These are phyloP conservation scores for Aleadryas rufinucha DNA, from an alignment of 2,113 vertebrate species.

Conservation along the genomic window DNA sequence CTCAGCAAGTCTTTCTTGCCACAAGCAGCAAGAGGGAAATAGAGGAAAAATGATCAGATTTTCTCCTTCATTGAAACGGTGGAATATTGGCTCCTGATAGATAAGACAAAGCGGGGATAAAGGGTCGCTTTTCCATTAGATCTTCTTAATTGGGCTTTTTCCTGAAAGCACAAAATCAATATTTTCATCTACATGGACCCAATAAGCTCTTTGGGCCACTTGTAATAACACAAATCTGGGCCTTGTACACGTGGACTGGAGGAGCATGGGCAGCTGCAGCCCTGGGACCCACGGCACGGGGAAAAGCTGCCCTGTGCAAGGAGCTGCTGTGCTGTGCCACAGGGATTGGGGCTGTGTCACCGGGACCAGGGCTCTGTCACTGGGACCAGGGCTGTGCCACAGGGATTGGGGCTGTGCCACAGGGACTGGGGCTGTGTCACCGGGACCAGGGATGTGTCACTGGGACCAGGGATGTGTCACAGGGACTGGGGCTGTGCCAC, in stretches of 20 bases:
- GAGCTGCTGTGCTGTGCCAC: background rate
- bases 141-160: slow-evolving; percentile 38
- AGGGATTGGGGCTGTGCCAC: too few species aligned
- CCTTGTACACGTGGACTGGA: rapidly evolving
- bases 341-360: rapidly evolving
- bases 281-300: rapidly evolving
- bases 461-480: too few species aligned
- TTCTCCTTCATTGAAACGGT: background rate
- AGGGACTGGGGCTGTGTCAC: background rate
- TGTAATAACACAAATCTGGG: background rate
- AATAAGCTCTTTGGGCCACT: background rate
- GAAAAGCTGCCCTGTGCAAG: rapidly evolving
- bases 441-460: background rate
- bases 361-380: rapidly evolving
- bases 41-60: background rate
- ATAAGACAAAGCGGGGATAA: background rate
- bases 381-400: background rate
- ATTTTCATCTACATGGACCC: background rate
- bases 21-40: background rate
- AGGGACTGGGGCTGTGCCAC: too few species aligned
- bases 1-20: background rate
- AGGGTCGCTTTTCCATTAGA: background rate
- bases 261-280: background rate
- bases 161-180: slow-evolving; percentile 33
- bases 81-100: background rate